These are phyloP conservation scores for Carassius gibelio DNA, from an alignment of 2,113 vertebrate species.

Conservation along the genomic window DNA sequence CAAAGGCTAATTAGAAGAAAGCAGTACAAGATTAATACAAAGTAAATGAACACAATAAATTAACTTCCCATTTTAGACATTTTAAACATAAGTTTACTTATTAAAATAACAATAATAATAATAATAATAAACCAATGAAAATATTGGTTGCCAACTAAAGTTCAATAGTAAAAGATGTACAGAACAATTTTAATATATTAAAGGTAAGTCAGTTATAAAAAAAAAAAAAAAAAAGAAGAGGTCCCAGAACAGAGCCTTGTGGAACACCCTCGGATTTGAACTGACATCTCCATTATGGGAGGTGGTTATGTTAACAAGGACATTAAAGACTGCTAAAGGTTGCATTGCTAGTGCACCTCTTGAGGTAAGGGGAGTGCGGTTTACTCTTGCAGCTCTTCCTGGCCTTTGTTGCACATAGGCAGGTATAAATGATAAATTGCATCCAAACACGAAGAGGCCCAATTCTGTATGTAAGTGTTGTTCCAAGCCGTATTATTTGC, in stretches of 20 bases:
- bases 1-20: background rate
- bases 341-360: background rate
- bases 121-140: background rate
- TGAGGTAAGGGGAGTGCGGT: background rate
- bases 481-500: background rate
- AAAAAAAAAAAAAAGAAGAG: background rate
- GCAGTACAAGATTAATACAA: background rate
- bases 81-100: background rate
- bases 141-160: background rate
- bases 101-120: background rate
- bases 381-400: background rate
- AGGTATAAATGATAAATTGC: background rate
- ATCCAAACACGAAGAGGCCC: background rate
- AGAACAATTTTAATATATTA: too few species aligned
- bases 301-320: background rate
- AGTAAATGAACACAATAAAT: background rate
- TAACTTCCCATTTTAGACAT: background rate
- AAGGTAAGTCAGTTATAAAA: background rate
- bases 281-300: background rate
- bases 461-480: background rate
- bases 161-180: background rate
- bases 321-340: background rate
- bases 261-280: background rate
- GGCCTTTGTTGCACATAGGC: background rate
- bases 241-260: background rate